Percentiles rank a stretch among this genome's conserved stretches.
Conservation (phyloP, 2,113 vertebrate species). For the Petrocephalus microphthalmus region DNA sequence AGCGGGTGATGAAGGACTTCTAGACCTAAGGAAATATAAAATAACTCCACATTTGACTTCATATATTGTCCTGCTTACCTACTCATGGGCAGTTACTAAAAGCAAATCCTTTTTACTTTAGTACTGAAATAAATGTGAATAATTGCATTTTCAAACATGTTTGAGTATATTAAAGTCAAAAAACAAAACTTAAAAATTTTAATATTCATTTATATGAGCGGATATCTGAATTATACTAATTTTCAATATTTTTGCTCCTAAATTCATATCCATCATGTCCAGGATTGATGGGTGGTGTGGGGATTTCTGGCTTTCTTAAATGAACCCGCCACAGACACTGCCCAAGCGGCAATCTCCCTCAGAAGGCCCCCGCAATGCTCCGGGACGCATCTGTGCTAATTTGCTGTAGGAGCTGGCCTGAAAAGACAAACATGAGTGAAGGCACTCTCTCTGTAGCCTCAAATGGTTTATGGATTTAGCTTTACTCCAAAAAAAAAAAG, state of each 20-base stretch:
- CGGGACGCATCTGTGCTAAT: neutral
- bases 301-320: neutral
- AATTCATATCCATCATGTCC: neutral
- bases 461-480: slow-evolving; percentile 40
- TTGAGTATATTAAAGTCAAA: neutral
- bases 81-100: neutral
- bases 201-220: neutral
- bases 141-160: neutral
- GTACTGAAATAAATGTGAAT: neutral
- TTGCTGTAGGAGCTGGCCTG: neutral
- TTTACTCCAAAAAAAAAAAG: slow-evolving; percentile 35
- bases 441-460: slow-evolving; percentile 36
- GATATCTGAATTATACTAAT: neutral
- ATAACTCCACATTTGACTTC: neutral
- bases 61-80: neutral
- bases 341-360: neutral
- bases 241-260: neutral
- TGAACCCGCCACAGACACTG: neutral
- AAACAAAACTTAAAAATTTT: no score
- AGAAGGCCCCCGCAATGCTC: neutral
- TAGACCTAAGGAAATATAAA: neutral
- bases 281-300: neutral
- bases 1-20: neutral
- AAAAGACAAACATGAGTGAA: neutral
- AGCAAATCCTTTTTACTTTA: neutral